A percentile compares a stretch with the other conserved stretches of the same genome.
phyloP scores from a whole-genome alignment of 1,140 invertebrate species.

The Heliothis virescens region DNA sequence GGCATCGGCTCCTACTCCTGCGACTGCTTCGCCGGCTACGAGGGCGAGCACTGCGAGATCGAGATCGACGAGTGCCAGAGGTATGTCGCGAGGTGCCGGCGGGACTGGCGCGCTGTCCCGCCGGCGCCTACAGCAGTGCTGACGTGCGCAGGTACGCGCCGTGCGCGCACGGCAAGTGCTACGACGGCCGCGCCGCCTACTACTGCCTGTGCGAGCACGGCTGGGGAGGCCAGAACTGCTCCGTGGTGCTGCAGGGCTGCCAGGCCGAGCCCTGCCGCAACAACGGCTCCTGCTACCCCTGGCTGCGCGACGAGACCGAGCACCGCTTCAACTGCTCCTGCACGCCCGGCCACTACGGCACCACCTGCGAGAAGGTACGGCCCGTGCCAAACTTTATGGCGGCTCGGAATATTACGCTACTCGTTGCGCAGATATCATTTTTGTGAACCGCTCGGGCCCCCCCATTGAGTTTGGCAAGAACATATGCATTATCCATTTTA shows the following conservation, averaged over 20 bases:
- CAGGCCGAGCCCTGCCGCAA: conserved; percentile 91
- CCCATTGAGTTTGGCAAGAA: too few relatives aligned
- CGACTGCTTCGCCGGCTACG: conserved; percentile 93
- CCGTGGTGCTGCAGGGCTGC: conserved; percentile 92
- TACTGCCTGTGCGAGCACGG: conserved; percentile 92
- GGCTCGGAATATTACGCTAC: too few relatives aligned
- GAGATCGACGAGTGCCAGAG: conserved; percentile 95
- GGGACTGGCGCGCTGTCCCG: too few relatives aligned
- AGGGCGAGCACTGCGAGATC: conserved; percentile 93
- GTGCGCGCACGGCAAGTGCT: conserved; percentile 93
- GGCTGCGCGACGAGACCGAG: conserved; percentile 91
- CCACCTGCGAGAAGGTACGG: conserved; percentile 90
- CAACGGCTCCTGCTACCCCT: conserved; percentile 93
- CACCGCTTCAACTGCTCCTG: conserved; percentile 96
- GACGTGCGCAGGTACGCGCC: conserved; percentile 86
- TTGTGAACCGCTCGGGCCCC: too few relatives aligned
- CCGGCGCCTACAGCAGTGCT: too few relatives aligned
- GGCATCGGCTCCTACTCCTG: conserved; percentile 90
- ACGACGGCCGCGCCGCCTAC: conserved; percentile 92
- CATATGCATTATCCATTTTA: too few relatives aligned
- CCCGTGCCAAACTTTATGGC: too few relatives aligned
- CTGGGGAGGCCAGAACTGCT: conserved; percentile 97
- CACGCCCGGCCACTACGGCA: conserved; percentile 92
- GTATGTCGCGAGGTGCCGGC: conserved; percentile 53
- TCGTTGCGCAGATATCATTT: too few relatives aligned